These are phyloP conservation scores for Triplophysa tibetana DNA, from an alignment of 2,113 vertebrate species.

Conservation along the genomic window DNA sequence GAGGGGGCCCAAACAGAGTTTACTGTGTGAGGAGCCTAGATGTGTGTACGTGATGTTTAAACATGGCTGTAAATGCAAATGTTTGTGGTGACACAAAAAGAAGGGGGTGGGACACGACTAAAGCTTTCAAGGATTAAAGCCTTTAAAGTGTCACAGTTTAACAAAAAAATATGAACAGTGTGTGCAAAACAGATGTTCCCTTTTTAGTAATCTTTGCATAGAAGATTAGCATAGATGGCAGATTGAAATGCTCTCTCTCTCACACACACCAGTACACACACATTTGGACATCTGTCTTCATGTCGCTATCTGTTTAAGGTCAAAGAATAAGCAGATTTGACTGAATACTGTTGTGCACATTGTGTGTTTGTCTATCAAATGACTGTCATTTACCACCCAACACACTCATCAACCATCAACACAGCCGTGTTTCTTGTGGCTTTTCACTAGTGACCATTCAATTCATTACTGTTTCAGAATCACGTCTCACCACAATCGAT, in stretches of 20 bases:
- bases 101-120: slow-evolving; percentile 30
- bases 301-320: neutral
- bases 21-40: too few species aligned
- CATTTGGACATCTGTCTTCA: slow-evolving; percentile 21
- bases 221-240: slow-evolving; percentile 56
- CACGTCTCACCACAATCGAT: slow-evolving; percentile 49
- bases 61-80: neutral
- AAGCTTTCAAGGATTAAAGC: slow-evolving; percentile 56
- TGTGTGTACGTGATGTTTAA: too few species aligned
- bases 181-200: slow-evolving; percentile 61
- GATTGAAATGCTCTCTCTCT: slow-evolving; percentile 6
- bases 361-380: neutral
- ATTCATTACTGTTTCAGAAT: slow-evolving; percentile 52
- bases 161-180: slow-evolving; percentile 62
- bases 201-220: slow-evolving; percentile 64
- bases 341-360: neutral
- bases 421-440: neutral
- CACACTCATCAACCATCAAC: slow-evolving; percentile 32
- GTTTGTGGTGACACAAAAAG: slow-evolving; percentile 1
- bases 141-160: slow-evolving; percentile 50
- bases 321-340: slow-evolving; percentile 17
- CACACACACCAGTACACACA: slow-evolving; percentile 27
- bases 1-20: neutral
- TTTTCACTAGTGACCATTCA: slow-evolving; percentile 40
- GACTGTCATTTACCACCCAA: neutral